These are phyloP conservation scores for Cyrtodaria siliqua DNA, from an alignment of 2,888 invertebrate species.

Conservation along the genomic window DNA sequence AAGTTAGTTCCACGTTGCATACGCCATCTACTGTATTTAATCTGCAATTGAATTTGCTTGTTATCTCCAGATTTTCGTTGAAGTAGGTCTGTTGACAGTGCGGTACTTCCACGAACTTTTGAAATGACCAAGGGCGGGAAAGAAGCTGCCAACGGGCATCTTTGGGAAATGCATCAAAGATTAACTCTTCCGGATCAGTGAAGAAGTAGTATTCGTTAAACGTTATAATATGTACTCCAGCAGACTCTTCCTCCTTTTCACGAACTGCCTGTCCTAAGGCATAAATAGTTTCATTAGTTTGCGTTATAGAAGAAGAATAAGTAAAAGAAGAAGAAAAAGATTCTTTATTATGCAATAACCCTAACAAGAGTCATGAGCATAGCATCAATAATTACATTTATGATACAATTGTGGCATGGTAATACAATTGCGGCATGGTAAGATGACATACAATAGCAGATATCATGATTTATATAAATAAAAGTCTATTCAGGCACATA, in stretches of 20 bases:
- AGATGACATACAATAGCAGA: too few species aligned
- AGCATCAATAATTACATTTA: too few species aligned
- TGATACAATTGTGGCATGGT: too few species aligned
- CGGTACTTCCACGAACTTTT: constrained; percentile 51
- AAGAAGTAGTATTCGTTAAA: constrained; percentile 57
- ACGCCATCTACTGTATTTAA: constrained; percentile 33
- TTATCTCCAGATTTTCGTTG: constrained; percentile 24
- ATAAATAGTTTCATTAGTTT: too few species aligned
- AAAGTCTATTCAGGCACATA: too few species aligned
- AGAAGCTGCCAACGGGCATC: constrained; percentile 51
- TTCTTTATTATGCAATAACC: too few species aligned
- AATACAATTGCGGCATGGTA: too few species aligned
- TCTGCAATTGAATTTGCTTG: constrained; percentile 39
- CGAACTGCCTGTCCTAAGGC: constrained; percentile 43
- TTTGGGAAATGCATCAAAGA: constrained; percentile 36
- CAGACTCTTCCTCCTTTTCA: constrained; percentile 39
- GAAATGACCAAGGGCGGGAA: constrained; percentile 40
- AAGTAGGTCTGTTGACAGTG: constrained; percentile 40
- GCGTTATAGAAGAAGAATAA: too few species aligned
- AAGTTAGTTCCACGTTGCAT: constrained; percentile 42
- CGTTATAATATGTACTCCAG: constrained; percentile 25
- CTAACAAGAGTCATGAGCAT: too few species aligned
- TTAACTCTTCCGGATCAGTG: constrained; percentile 53
- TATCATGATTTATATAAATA: too few species aligned
- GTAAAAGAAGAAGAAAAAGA: too few species aligned